Evolutionary conservation across 2,797 vertebrate genomes (phyloP).

Genomic region (Decapterus maruadsi): DNA sequence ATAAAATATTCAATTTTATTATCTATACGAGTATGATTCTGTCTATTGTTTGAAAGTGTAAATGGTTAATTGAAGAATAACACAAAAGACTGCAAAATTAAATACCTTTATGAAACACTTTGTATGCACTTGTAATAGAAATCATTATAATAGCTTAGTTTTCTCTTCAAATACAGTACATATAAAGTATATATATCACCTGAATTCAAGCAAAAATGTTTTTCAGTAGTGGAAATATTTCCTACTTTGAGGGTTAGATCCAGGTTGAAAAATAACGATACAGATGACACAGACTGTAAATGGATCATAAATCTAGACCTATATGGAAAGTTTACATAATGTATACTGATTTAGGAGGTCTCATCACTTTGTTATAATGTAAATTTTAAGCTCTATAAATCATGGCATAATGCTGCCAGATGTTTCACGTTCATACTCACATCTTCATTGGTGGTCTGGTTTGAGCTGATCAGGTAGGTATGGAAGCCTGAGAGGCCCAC

Average conservation of each 20-base stretch:
- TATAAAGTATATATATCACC: too few relatives aligned
- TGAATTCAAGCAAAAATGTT: too few relatives aligned
- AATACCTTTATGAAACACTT: neutral
- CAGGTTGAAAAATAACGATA: neutral
- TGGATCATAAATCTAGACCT: neutral
- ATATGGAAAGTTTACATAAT: neutral
- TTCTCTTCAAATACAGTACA: neutral
- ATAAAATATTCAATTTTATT: neutral
- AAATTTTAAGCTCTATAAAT: neutral
- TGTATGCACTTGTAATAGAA: neutral
- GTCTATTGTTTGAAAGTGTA: neutral
- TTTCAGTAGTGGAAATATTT: too few relatives aligned
- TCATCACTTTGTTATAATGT: neutral
- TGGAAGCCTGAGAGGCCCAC: slow-evolving; percentile 99
- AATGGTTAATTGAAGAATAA: neutral
- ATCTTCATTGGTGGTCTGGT: slow-evolving; percentile 99
- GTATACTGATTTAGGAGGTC: neutral
- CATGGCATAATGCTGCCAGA: neutral
- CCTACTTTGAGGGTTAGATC: neutral
- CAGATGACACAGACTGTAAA: neutral
- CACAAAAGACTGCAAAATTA: neutral
- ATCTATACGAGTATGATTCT: neutral
- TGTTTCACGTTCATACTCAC: slow-evolving; percentile 86
- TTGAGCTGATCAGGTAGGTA: slow-evolving; percentile 98
- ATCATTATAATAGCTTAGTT: neutral